These are phyloP conservation scores for Eciton burchellii DNA, from an alignment of 1,140 invertebrate genomes.

Conservation along the genomic window DNA sequence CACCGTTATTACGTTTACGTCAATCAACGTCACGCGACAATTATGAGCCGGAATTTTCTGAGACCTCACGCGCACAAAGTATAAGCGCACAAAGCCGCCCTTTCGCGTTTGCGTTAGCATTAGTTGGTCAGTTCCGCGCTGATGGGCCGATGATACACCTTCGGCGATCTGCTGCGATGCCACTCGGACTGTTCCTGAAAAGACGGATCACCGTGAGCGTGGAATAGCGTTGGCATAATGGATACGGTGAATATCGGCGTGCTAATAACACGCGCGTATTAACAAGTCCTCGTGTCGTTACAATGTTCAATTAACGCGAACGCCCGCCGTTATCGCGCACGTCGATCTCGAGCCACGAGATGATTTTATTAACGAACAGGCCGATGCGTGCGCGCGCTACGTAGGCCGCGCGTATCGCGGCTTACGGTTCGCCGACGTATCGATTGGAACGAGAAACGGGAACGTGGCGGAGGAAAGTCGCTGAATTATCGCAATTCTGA, in stretches of 20 bases:
- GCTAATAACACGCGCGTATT: conserved; percentile 12
- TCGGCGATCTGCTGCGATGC: conserved; percentile 77
- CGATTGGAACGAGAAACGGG: conserved; percentile 20
- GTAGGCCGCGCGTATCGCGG: not conserved
- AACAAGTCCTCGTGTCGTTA: conserved; percentile 16
- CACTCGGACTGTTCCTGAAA: conserved; percentile 77
- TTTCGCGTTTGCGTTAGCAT: not conserved
- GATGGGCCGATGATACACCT: conserved; percentile 76
- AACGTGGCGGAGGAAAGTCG: not conserved
- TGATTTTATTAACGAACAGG: conserved; percentile 21
- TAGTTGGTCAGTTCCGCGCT: conserved; percentile 61
- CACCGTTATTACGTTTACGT: conserved; percentile 32
- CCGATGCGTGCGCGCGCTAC: not conserved
- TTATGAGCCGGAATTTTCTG: conserved; percentile 14
- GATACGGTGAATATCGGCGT: conserved; percentile 3
- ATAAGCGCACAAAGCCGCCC: conserved; percentile 26
- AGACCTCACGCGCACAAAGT: conserved; percentile 8
- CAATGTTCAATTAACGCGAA: conserved; percentile 36
- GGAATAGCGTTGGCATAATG: conserved; percentile 14
- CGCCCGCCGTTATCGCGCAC: not conserved
- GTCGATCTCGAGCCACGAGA: not conserved
- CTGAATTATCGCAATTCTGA: conserved; percentile 12
- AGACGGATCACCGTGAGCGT: not conserved
- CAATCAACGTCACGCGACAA: conserved; percentile 12
- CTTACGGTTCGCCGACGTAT: not conserved